phyloP scores from a whole-genome alignment of 1,140 invertebrate genomes.

The Eupristina koningsbergeri region DNA sequence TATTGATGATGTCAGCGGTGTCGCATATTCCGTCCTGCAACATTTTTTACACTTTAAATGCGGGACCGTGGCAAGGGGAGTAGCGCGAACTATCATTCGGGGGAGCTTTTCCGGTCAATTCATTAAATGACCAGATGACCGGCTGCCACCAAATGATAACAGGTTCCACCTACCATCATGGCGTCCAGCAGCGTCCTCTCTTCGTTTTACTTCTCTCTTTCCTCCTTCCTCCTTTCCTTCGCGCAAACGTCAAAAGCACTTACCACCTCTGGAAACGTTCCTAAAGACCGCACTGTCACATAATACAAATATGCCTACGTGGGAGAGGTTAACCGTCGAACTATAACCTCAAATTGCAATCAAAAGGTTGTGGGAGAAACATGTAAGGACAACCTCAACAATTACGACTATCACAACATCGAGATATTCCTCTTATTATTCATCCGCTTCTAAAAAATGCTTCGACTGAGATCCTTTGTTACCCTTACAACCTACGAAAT shows the following conservation, averaged over 20 bases:
- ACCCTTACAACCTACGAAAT: too few relatives aligned
- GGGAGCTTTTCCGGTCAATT: constrained; percentile 35
- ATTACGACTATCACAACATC: background rate
- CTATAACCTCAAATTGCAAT: constrained; percentile 26
- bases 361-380: background rate
- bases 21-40: constrained; percentile 72
- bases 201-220: constrained; percentile 39
- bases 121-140: constrained; percentile 53
- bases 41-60: constrained; percentile 59
- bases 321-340: background rate
- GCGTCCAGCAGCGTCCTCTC: constrained; percentile 66
- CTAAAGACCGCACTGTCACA: constrained; percentile 7
- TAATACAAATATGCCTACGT: background rate
- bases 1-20: constrained; percentile 68
- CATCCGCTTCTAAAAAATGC: background rate
- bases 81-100: constrained; percentile 8
- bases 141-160: constrained; percentile 70
- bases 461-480: background rate
- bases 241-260: constrained; percentile 30
- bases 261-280: background rate
- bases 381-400: background rate
- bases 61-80: constrained; percentile 10
- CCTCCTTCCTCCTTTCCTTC: background rate
- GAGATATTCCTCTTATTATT: background rate
- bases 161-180: constrained; percentile 75